Conservation (phyloP, 2,113 vertebrate genomes). For the Strigops habroptila region DNA sequence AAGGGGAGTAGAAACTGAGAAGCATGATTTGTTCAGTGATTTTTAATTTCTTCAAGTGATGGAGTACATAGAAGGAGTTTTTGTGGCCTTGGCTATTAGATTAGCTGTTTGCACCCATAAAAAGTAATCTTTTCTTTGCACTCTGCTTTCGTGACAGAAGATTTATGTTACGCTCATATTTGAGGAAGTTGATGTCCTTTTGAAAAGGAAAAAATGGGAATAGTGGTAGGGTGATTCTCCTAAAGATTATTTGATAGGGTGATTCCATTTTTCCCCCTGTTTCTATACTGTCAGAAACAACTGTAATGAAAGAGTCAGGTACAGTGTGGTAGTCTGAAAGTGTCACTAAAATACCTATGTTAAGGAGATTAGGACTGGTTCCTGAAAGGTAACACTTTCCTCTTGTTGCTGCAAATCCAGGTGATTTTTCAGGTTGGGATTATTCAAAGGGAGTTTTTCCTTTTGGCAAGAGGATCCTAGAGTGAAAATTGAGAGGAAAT, state of each 20-base stretch:
- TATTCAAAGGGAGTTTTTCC: background rate
- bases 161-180: background rate
- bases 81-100: background rate
- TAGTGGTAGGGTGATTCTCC: background rate
- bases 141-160: background rate
- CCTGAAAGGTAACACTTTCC: background rate
- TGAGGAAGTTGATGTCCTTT: background rate
- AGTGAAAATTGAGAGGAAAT: background rate
- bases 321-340: background rate
- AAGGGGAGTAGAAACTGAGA: background rate
- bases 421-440: background rate
- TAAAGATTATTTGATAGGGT: background rate
- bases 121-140: background rate
- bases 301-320: background rate
- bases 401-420: background rate
- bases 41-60: background rate
- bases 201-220: background rate
- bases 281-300: background rate
- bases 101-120: background rate
- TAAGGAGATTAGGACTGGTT: background rate
- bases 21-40: background rate
- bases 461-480: background rate
- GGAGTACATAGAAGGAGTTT: background rate
- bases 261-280: background rate
- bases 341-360: background rate